Evolutionary conservation across 2,797 vertebrate species (phyloP).

Genomic region (Hydrocynus forskahlii): DNA sequence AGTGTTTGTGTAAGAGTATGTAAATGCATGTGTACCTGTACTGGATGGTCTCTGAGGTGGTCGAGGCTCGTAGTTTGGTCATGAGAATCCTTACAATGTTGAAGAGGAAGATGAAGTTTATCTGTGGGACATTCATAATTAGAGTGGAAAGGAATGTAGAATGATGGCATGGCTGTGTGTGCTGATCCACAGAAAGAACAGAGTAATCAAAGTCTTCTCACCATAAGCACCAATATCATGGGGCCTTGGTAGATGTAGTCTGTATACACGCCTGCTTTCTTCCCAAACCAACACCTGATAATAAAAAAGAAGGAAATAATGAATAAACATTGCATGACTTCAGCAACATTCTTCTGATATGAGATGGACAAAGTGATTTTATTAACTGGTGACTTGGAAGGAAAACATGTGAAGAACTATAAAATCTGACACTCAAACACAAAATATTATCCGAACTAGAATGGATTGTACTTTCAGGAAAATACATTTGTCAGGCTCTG

Average conservation of each 20-base stretch:
- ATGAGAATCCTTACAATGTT: slow-evolving; percentile 94
- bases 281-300: slow-evolving; percentile 88
- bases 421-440: not conserved
- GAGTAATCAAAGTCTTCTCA: slow-evolving; percentile 60
- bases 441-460: not conserved
- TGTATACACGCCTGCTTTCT: slow-evolving; percentile 82
- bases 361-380: not conserved
- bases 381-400: not conserved
- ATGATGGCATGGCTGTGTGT: not conserved
- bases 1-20: not conserved
- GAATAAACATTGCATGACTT: no score
- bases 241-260: slow-evolving; percentile 91
- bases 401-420: not conserved
- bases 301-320: not conserved
- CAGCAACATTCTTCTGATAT: not conserved
- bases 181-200: not conserved
- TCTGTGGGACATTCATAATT: slow-evolving; percentile 68
- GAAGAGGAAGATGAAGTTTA: slow-evolving; percentile 94
- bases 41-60: slow-evolving; percentile 92
- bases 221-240: slow-evolving; percentile 88
- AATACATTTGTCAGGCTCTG: not conserved
- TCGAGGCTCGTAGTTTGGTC: slow-evolving; percentile 92
- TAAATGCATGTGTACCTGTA: slow-evolving; percentile 80
- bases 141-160: not conserved
- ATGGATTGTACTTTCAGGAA: not conserved